Base-by-base conservation (phyloP, 2,797 vertebrate species). In the Molossus alvarezi region DNA sequence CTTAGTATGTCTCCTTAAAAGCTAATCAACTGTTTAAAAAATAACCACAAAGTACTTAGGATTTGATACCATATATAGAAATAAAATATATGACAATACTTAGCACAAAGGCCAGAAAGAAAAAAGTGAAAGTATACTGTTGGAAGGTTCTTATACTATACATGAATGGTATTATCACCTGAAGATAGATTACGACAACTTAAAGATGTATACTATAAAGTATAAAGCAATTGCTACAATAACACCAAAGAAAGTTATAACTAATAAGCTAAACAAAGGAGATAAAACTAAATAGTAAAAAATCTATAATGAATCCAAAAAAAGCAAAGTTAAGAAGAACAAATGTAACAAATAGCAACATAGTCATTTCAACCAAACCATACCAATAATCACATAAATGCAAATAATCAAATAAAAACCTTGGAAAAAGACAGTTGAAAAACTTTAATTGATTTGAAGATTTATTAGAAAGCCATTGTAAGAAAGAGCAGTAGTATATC, bases 261-360 rank as follows among this genome's bases (percentile, higher is more conserved):
- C 55, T 64, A 79, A 60, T 80, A 87, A 93, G 18, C 11, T 33
- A 85, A 84, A 93, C 11, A 79, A 93, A 60, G 57, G 18, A 81
- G 33, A 73, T 55, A 55, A 45, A 55, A 88, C 53, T 27, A 60
- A 88, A 64, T 11, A 73, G 1, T 64, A 55, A 88, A 93, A 48
- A 69, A 58, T 27, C 11, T 10, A 65, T 55, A 82, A 60, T 71
- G 29, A 79, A 80, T 58, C 57, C 33, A 73, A 81, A 55, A 37
- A 51, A 75, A 64, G 45, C n/a, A 60, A 92, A 69, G 25, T 11
- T 85, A 55, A 53, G 48, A 73, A 67, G 29, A 79, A 92, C 11
- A 92, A 86, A 86, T 21, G 41, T 60, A 71, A 60, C 10, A 93
- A 48, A 67, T 0, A 67, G 73, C n/a, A 93, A 86, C 86, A 87